Base-by-base conservation (phyloP, 2,888 invertebrate species). In the Kryphioiulus occultus region DNA sequence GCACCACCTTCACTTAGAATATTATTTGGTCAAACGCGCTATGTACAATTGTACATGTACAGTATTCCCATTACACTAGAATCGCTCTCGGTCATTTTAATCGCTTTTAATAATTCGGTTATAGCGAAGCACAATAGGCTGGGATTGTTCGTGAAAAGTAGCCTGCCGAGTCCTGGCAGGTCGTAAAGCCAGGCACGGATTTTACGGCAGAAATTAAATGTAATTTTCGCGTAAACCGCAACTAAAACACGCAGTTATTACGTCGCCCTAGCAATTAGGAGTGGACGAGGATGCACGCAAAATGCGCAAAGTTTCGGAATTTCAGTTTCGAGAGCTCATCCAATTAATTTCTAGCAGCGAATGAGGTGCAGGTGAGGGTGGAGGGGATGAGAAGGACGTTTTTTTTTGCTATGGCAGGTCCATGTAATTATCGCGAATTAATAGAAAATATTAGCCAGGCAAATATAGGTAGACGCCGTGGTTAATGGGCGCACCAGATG, bases 201-300 rank as follows among this genome's bases (percentile, higher is more conserved):
- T 68, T 68, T 68, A 68, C 68, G 68, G 68, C 68, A 7, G 26
- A 68, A 68, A 68, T 68, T 68, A 68, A 68, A 68, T 68, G 22
- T 26, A 68, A 68, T 68, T 68, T 53, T 68, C 68, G 22, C 22
- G 68, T 9, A 68, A 68, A 68, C 68, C 68, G 68, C 68, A 26
- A 68, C 68, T 68, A 68, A 68, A 68, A 68, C 68, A 22, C 26
- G 68, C 68, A 26, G 68, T 68, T 68, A 68, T 68, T 68, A 26
- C 26, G 22, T 68, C 12, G 68, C 68, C 7, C 68, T 19, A 68
- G 68, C 68, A 68, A 68, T 68, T 68, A 68, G 10, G 59, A 26
- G 10, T 10, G 12, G 22, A 26, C 68, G 68, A 7, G 35, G 35
- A 35, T 35, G 35, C 35, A 35, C 35, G 35, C 53, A 15, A 17